Conservation (phyloP, 2,113 vertebrate species). For the Hemibagrus wyckioides region DNA sequence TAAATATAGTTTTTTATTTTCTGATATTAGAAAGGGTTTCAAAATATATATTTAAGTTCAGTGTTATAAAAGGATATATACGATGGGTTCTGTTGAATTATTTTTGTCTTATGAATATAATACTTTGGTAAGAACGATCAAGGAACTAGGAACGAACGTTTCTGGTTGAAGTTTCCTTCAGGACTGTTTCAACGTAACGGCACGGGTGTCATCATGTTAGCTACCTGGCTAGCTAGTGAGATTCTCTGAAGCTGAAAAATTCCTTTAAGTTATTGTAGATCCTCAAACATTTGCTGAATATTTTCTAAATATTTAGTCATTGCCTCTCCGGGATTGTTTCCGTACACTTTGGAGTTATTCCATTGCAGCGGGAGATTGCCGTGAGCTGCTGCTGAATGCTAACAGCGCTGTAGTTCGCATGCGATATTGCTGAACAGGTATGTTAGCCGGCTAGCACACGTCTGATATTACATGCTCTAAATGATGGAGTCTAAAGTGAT, state of each 20-base stretch:
- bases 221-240: conserved; percentile 29
- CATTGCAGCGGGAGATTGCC: too few species aligned
- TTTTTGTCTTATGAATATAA: too few species aligned
- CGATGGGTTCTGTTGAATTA: too few species aligned
- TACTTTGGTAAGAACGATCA: background rate
- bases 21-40: too few species aligned
- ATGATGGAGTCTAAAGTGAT: background rate
- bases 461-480: background rate
- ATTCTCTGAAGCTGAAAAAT: background rate
- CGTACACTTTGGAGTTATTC: background rate
- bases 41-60: too few species aligned
- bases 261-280: background rate
- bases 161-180: conserved; percentile 52
- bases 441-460: background rate
- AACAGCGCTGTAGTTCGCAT: background rate
- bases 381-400: background rate
- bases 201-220: conserved; percentile 62
- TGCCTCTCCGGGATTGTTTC: background rate
- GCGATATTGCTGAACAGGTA: conserved; percentile 7
- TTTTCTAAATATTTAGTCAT: background rate
- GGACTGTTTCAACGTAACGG: conserved; percentile 56
- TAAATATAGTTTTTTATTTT: too few species aligned
- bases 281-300: background rate
- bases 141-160: conserved; percentile 59
- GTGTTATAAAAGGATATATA: too few species aligned